Base-by-base conservation (phyloP, 1,140 invertebrate species). In the Apis mellifera region DNA sequence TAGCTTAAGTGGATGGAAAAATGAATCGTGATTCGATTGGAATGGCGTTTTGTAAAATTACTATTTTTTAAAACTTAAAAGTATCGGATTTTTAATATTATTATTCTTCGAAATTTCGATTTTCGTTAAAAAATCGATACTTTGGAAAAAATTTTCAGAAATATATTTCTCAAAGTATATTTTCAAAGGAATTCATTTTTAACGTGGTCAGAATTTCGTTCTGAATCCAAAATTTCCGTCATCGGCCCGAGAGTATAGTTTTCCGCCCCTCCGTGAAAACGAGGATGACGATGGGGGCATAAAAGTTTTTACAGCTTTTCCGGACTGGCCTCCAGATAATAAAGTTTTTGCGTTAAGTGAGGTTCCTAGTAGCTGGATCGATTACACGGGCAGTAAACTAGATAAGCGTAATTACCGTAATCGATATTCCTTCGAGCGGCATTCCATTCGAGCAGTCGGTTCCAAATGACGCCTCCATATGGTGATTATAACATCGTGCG, bases 351-450 rank as follows among this genome's bases (percentile, higher is more conserved):
- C 66, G 65, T 60, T 69, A 82, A 85, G 70, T 21, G 48, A 66
- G 69, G 54, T 78, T 70, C 17, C 9, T 32, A 50, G 68, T 79
- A 86, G 23, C 73, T 64, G 55, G 78, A 55, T 78, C 80, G 84
- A 83, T 78, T 75, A 71, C 70, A 75, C 79, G 70, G 74, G 65
- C 81, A 83, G 82, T 87, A 86, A 87, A 83, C 72, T 76, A 87
- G 85, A 87, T 86, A 87, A 86, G 75, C 75, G 82, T 86, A 87
- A 87, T 87, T 87, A 87, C 85, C 71, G 80, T 83, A 83, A 87
- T 87, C 84, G 85, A 87, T 74, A 78, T 86, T 69, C 62, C 79
- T 66, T 82, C 21, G 70, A 59, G 17, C 81, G 83, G 57, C 52
- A 68, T 70, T 72, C 80, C 55, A 73, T 59, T n/a, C 21, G 60